Percentiles rank a stretch among this genome's conserved stretches.
phyloP scores from a whole-genome alignment of 2,113 vertebrate species.

The Toxotes jaculatrix region DNA sequence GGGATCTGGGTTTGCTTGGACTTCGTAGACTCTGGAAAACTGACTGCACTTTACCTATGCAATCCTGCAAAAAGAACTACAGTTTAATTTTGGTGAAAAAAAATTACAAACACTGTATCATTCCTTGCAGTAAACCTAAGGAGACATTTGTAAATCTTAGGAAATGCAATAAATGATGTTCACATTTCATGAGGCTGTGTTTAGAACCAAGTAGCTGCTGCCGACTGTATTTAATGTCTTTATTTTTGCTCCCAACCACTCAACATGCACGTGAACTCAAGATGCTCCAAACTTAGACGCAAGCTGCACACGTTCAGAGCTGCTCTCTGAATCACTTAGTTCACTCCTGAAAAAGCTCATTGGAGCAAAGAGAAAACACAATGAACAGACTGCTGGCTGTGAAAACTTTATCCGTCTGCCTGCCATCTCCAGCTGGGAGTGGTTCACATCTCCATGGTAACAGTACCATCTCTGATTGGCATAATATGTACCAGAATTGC shows the following conservation, averaged over 20 bases:
- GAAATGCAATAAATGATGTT: background rate
- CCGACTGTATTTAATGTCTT: background rate
- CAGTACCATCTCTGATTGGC: background rate
- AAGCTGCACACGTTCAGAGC: background rate
- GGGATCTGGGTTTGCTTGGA: constrained; percentile 86
- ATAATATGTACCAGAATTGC: background rate
- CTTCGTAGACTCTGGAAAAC: constrained; percentile 85
- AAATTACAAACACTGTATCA: background rate
- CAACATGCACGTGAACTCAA: background rate
- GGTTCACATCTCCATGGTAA: constrained; percentile 6
- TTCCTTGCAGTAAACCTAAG: background rate
- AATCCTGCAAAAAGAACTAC: constrained; percentile 80
- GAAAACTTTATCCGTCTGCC: background rate
- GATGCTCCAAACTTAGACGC: background rate
- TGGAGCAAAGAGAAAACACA: background rate
- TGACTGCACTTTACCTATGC: constrained; percentile 80
- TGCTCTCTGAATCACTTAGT: background rate
- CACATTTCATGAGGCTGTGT: background rate
- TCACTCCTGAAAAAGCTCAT: background rate
- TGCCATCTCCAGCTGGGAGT: background rate
- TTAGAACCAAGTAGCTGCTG: background rate
- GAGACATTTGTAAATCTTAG: background rate
- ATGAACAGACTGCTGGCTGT: background rate
- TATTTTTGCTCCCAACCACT: background rate
- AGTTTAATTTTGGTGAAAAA: background rate